A percentile compares a stretch with the other conserved stretches of the same genome.
Conservation (phyloP, 2,888 invertebrate species). For the Salpingus planirostris region DNA sequence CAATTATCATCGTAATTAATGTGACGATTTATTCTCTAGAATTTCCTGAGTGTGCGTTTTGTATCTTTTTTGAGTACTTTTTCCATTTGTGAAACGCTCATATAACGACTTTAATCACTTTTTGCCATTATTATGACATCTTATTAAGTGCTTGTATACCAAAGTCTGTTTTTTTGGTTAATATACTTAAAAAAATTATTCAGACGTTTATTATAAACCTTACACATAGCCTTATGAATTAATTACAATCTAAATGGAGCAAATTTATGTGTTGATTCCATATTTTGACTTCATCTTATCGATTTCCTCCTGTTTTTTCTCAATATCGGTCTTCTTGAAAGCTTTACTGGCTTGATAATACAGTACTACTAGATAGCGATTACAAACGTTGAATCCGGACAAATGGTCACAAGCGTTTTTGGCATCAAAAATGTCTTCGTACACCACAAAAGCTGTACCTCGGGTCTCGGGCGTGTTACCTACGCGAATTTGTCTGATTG, state of each 20-base stretch:
- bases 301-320: constrained; percentile 92
- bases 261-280: constrained; percentile 55
- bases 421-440: constrained; percentile 99
- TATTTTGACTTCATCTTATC: constrained; percentile 94
- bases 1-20: no score
- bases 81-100: constrained; percentile 5
- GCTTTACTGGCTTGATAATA: constrained; percentile 97
- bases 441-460: constrained; percentile 98
- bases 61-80: constrained; percentile 1
- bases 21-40: no score
- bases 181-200: no score
- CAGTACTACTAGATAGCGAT: constrained; percentile 95
- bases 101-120: constrained; percentile 21
- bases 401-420: constrained; percentile 99
- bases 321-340: constrained; percentile 89
- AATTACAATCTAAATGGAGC: no score
- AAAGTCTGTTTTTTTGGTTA: constrained; percentile 29
- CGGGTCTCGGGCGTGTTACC: constrained; percentile 97
- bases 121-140: constrained; percentile 23
- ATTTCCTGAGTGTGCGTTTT: no score
- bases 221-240: no score
- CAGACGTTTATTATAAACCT: no score
- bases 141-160: constrained; percentile 29
- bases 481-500: constrained; percentile 95
- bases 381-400: constrained; percentile 98